Percentiles rank a stretch among this genome's conserved stretches.
Conservation (phyloP, 2,113 vertebrate genomes). For the chimpanzee (Pan troglodytes) region DNA sequence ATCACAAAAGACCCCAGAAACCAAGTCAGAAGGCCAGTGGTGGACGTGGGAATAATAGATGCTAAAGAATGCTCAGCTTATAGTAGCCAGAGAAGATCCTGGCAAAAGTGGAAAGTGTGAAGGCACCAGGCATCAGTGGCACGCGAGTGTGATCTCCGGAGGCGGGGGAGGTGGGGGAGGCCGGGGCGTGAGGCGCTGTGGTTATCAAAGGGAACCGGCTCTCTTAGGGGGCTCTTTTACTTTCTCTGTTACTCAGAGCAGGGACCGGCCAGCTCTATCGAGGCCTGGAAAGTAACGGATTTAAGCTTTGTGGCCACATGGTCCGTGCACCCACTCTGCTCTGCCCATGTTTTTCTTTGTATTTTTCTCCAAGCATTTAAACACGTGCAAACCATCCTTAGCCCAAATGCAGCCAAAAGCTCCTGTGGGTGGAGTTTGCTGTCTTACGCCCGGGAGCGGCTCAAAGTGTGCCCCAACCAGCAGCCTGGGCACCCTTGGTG, state of each 20-base stretch:
- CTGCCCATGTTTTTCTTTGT: background rate
- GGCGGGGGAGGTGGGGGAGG: background rate
- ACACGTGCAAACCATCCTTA: background rate
- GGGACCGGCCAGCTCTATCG: background rate
- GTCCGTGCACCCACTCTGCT: accelerated
- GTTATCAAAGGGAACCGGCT: background rate
- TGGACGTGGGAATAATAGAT: accelerated
- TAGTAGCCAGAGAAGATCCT: background rate
- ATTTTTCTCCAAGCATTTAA: background rate
- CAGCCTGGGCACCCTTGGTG: background rate
- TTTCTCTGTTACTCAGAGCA: background rate
- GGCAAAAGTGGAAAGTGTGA: accelerated
- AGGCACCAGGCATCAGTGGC: accelerated
- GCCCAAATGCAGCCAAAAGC: background rate
- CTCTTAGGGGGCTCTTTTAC: too few relatives aligned
- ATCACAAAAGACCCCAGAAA: accelerated
- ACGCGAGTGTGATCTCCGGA: background rate
- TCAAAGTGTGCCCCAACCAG: background rate
- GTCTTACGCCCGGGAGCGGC: background rate
- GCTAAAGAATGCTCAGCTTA: background rate
- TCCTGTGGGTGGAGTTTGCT: background rate
- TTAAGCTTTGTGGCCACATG: accelerated
- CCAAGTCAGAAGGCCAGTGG: background rate
- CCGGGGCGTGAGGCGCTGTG: accelerated
- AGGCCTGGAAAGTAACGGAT: too few relatives aligned